Percentiles rank a stretch among this genome's conserved stretches.
Evolutionary conservation across 2,888 invertebrate species (phyloP).

Genomic region (Cephalotes varians): DNA sequence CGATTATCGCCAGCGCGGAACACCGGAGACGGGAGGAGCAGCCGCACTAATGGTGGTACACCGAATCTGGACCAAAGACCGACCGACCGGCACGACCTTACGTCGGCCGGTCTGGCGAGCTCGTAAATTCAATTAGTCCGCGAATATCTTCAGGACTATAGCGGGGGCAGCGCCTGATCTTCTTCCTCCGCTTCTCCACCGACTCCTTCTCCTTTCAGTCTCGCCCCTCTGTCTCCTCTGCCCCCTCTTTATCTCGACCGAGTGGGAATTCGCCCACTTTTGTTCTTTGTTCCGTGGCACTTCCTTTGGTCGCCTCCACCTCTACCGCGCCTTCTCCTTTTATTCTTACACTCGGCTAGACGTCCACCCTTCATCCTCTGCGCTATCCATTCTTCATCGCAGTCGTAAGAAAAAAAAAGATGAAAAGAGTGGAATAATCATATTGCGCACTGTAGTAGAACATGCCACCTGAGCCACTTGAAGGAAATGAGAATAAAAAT

Average conservation of each 20-base stretch:
- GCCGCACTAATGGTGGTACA: constrained; percentile 79
- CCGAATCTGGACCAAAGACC: constrained; percentile 81
- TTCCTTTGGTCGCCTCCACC: constrained; percentile 73
- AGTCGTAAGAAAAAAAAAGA: constrained; percentile 49
- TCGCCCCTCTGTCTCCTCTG: constrained; percentile 35
- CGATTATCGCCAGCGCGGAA: constrained; percentile 71
- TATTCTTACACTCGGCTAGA: constrained; percentile 68
- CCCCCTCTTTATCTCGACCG: constrained; percentile 72
- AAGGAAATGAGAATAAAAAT: background rate
- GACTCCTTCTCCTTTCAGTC: constrained; percentile 47
- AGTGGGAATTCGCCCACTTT: constrained; percentile 76
- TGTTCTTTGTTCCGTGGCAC: constrained; percentile 75
- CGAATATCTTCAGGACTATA: constrained; percentile 79
- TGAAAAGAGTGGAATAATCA: constrained; percentile 55
- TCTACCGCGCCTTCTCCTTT: constrained; percentile 69
- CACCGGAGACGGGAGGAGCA: constrained; percentile 68
- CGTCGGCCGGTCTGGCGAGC: constrained; percentile 74
- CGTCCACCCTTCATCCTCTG: constrained; percentile 72
- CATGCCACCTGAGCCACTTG: constrained; percentile 29
- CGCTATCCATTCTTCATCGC: constrained; percentile 72
- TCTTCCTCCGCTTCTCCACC: constrained; percentile 52
- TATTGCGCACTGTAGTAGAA: constrained; percentile 51
- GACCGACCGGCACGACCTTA: constrained; percentile 76
- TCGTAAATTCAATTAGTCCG: constrained; percentile 84
- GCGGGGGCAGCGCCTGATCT: constrained; percentile 60